Evolutionary conservation across 2,888 invertebrate species (phyloP).

Genomic region (Drosophila ustulata): DNA sequence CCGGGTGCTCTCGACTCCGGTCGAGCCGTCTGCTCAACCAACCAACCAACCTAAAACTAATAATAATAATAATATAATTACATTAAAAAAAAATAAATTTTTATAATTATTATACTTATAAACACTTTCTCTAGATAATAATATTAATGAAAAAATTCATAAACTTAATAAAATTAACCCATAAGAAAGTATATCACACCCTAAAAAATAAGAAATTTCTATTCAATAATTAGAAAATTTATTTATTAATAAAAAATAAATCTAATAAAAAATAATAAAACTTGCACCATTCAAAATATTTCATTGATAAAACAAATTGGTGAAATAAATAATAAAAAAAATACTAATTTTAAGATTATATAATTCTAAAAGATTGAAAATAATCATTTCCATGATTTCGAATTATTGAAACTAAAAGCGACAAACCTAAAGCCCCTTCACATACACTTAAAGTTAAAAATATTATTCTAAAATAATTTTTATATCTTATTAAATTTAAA

Average conservation of each 20-base stretch:
- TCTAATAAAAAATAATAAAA: slow-evolving; percentile 86
- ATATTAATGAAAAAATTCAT: no score
- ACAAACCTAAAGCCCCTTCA: slow-evolving; percentile 84
- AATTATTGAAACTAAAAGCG: slow-evolving; percentile 86
- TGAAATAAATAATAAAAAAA: slow-evolving; percentile 85
- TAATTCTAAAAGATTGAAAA: slow-evolving; percentile 87
- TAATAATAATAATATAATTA: no score
- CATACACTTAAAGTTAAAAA: no score
- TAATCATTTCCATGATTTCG: slow-evolving; percentile 88
- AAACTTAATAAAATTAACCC: slow-evolving; percentile 87
- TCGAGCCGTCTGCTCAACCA: no score
- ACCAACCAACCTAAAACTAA: no score
- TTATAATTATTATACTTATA: slow-evolving; percentile 82
- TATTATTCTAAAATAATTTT: slow-evolving; percentile 82
- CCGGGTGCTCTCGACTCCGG: no score
- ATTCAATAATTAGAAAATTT: slow-evolving; percentile 35
- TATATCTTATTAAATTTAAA: slow-evolving; percentile 85
- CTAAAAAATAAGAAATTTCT: slow-evolving; percentile 80
- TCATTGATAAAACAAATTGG: slow-evolving; percentile 86
- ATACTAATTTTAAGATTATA: slow-evolving; percentile 87
- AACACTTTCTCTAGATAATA: no score
- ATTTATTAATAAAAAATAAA: slow-evolving; percentile 85
- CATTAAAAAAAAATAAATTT: slow-evolving; percentile 85
- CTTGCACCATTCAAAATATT: slow-evolving; percentile 86
- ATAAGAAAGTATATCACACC: slow-evolving; percentile 86